Evolutionary conservation across 2,113 vertebrate species (phyloP).

Genomic region (Fukomys damarensis): DNA sequence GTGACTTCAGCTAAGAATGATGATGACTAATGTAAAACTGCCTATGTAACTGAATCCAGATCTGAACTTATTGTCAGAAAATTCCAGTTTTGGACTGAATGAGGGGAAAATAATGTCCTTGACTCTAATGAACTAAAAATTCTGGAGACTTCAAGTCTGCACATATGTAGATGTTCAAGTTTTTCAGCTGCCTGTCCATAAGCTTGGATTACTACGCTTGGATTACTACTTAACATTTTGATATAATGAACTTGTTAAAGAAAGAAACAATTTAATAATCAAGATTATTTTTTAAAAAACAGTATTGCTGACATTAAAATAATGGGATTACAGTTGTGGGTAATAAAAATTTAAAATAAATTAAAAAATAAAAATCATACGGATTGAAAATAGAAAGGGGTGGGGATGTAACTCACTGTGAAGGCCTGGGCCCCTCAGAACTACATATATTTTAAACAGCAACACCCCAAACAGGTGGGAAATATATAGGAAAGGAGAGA

Average conservation of each 20-base stretch:
- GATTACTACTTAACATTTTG: neutral
- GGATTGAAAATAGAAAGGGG: neutral
- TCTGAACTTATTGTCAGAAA: neutral
- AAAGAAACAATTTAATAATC: neutral
- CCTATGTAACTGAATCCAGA: neutral
- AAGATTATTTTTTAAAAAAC: conserved; percentile 14
- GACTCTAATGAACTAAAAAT: neutral
- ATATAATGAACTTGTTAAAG: neutral
- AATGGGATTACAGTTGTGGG: neutral
- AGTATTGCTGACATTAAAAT: conserved; percentile 16
- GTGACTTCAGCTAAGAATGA: neutral
- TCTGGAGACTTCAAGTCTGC: neutral
- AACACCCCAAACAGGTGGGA: neutral
- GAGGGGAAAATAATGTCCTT: neutral
- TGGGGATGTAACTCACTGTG: neutral
- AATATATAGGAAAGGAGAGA: neutral
- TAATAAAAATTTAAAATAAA: neutral
- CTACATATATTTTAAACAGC: neutral
- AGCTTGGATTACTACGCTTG: neutral
- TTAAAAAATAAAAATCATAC: neutral
- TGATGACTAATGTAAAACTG: neutral
- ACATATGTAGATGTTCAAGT: neutral
- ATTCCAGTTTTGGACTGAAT: neutral
- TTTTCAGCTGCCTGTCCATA: neutral
- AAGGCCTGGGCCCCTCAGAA: neutral